Percentiles rank a stretch among this genome's conserved stretches.
phyloP scores from a whole-genome alignment of 2,113 vertebrate species.

The mouse (Mus musculus) region DNA sequence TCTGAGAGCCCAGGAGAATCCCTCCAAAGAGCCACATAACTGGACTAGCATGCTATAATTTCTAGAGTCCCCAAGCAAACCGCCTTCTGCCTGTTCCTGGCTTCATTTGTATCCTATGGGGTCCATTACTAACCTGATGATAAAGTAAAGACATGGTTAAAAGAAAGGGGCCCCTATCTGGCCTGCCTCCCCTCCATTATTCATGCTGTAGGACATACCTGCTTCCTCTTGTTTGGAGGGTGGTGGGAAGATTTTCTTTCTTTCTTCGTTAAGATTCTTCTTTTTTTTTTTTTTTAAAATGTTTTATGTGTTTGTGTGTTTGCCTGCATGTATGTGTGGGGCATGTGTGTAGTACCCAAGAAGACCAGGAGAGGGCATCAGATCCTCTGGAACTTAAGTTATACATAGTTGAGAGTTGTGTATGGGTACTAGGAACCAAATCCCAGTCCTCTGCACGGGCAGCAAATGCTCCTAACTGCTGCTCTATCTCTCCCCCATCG shows the following conservation, averaged over 20 bases:
- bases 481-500: not conserved
- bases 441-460: not conserved
- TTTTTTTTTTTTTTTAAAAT: not conserved
- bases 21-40: not conserved
- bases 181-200: not conserved
- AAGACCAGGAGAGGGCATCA: not conserved
- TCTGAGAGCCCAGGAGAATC: not conserved
- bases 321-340: not conserved
- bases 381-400: not conserved
- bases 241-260: not conserved
- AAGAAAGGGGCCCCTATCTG: rapidly evolving
- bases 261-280: not conserved
- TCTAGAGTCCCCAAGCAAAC: not conserved
- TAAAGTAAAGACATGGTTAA: not conserved
- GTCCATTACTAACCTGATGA: rapidly evolving
- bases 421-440: not conserved
- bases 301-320: not conserved
- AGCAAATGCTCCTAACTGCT: not conserved
- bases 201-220: rapidly evolving
- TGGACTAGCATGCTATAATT: not conserved
- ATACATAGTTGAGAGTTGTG: not conserved
- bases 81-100: not conserved
- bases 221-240: too few relatives aligned
- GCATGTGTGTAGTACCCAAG: not conserved
- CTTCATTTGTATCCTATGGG: not conserved